These are phyloP conservation scores for Euschistus heros DNA, from an alignment of 1,140 invertebrate species.

Conservation along the genomic window DNA sequence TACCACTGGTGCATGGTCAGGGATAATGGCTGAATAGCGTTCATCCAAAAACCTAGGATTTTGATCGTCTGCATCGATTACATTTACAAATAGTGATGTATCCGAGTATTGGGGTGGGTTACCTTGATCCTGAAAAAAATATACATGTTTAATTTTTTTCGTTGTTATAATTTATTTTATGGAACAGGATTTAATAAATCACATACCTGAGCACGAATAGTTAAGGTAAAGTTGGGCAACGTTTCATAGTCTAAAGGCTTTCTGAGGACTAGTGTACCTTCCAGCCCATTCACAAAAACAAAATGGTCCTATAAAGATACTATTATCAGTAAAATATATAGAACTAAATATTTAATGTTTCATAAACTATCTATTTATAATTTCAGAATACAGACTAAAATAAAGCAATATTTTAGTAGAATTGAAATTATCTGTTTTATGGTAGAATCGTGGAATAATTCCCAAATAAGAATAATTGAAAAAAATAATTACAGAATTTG, in stretches of 20 bases:
- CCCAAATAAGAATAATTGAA: neutral
- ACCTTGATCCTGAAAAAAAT: constrained; percentile 56
- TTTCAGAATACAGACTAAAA: too few relatives aligned
- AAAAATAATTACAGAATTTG: constrained; percentile 50
- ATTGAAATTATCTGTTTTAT: neutral
- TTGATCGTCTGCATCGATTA: constrained; percentile 86
- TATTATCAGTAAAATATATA: neutral
- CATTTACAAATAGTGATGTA: constrained; percentile 62
- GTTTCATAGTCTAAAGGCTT: constrained; percentile 76
- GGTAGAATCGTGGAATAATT: neutral
- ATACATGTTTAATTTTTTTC: neutral
- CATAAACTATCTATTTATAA: too few relatives aligned
- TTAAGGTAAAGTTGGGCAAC: constrained; percentile 66
- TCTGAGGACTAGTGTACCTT: constrained; percentile 68
- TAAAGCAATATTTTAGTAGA: too few relatives aligned
- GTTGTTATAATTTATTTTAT: neutral
- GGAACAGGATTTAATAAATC: neutral
- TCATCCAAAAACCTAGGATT: constrained; percentile 70
- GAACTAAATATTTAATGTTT: neutral
- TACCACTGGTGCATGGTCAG: constrained; percentile 48
- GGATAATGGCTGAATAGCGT: constrained; percentile 60
- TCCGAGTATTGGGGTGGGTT: constrained; percentile 61
- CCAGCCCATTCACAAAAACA: constrained; percentile 71
- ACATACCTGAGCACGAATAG: constrained; percentile 56
- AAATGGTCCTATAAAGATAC: constrained; percentile 53